Evolutionary conservation across 2,113 vertebrate species (phyloP).

Genomic region (Solenodon paradoxus): DNA sequence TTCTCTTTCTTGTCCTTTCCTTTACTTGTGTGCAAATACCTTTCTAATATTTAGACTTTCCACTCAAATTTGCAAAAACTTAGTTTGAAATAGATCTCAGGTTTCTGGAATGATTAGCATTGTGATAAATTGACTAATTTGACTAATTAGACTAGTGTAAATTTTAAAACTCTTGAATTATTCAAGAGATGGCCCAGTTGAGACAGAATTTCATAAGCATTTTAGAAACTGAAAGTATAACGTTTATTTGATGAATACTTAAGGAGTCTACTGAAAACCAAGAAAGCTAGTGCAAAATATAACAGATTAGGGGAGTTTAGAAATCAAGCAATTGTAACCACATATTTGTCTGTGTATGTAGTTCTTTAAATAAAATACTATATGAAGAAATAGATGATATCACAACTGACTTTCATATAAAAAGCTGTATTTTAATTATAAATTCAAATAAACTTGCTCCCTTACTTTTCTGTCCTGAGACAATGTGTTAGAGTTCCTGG

Average conservation of each 20-base stretch:
- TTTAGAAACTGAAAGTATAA: constrained; percentile 1
- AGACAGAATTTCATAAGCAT: constrained; percentile 19
- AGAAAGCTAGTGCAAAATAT: neutral
- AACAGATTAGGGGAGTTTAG: neutral
- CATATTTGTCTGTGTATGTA: neutral
- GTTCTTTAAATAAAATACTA: neutral
- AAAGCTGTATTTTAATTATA: too few species aligned
- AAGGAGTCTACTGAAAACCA: neutral
- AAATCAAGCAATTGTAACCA: neutral
- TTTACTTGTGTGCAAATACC: neutral
- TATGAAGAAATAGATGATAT: neutral
- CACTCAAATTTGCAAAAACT: neutral
- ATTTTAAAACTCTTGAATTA: constrained; percentile 44
- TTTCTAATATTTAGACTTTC: constrained; percentile 14
- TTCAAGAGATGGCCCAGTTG: constrained; percentile 22
- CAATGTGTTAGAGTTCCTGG: neutral
- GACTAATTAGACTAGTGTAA: constrained; percentile 47
- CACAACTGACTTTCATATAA: too few species aligned
- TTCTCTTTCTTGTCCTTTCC: too few species aligned
- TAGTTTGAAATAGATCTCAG: neutral
- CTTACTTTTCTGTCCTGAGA: neutral
- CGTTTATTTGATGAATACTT: neutral
- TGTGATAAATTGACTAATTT: constrained; percentile 48
- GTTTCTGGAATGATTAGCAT: constrained; percentile 28
- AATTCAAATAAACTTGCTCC: too few species aligned